Evolutionary conservation across 1,140 invertebrate genomes (phyloP).

Genomic region (Pachypsylla venusta): DNA sequence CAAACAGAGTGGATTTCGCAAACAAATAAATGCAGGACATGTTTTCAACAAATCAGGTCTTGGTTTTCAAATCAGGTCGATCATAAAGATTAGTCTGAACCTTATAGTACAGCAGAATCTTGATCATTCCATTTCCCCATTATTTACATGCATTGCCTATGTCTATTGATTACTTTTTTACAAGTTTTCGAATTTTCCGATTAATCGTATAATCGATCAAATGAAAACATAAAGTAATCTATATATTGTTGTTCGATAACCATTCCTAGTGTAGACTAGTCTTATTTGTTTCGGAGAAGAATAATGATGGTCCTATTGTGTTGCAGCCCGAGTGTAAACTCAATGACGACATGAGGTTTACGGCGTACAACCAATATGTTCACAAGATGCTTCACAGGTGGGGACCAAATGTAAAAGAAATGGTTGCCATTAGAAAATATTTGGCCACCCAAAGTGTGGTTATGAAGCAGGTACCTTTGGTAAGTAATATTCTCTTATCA

Average conservation of each 20-base stretch:
- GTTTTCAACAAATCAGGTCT: too few relatives aligned
- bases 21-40: too few relatives aligned
- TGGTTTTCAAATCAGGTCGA: too few relatives aligned
- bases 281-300: not conserved
- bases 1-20: too few relatives aligned
- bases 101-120: too few relatives aligned
- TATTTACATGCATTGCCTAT: too few relatives aligned
- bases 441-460: constrained; percentile 59
- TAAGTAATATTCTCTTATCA: too few relatives aligned
- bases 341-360: constrained; percentile 70
- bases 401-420: constrained; percentile 75
- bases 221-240: not conserved
- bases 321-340: constrained; percentile 67
- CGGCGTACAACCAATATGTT: constrained; percentile 80
- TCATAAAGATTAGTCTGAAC: too few relatives aligned
- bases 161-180: too few relatives aligned
- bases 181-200: too few relatives aligned
- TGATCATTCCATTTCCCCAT: too few relatives aligned
- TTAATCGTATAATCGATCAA: too few relatives aligned
- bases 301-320: constrained; percentile 19
- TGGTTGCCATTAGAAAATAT: constrained; percentile 73
- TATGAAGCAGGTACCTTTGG: constrained; percentile 57
- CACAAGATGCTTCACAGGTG: constrained; percentile 77
- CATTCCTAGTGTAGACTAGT: not conserved
- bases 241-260: not conserved